Base-by-base conservation (phyloP, 1,140 invertebrate genomes). In the Apis dorsata region DNA sequence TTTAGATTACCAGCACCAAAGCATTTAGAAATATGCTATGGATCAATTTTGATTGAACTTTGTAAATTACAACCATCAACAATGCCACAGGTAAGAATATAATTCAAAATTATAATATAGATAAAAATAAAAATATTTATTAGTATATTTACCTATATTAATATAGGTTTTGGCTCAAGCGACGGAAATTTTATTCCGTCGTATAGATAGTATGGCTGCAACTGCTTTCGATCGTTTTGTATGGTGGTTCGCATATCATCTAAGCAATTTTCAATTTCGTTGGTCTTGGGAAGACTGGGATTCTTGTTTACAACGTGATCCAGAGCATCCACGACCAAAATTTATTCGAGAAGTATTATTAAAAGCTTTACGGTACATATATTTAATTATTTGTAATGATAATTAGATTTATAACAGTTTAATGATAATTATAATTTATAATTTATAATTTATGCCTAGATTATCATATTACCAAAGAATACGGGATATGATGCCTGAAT, bases 201-300 rank as follows among this genome's bases (percentile, higher is more conserved):
- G 99, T 87, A 97, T 99, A 91, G 98, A 99, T 91, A 97, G 97
- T 15, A 99, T 99, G 99, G 99, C 99, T 91, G 96, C 98, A 3
- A 96, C 97, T 9, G 99, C 98, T 92, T 98, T 99, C 94, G 99
- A 99, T 93, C 97, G 99, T 72, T 99, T 99, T 94, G 97, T 98
- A 5, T 97, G 96, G 91, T 99, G 99, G 99, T 99, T 99, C 94
- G 96, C 98, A 1, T 99, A 99, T 92, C 99, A 99, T 94, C 95
- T 99, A 93, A 99, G 99, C 92, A 99, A 99, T 94, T 99, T 99
- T 91, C 98, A 99, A 93, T 99, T 99, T 91, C 96, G 98, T 74
- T 99, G 99, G 99, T 98, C 97, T 4, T 99, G 99, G 99, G 97
- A 98, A 88, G 98, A 99, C 90, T 99, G 98, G 98, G 97, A 97